phyloP scores from a whole-genome alignment of 1,140 invertebrate genomes.

The Zophobas morio region DNA sequence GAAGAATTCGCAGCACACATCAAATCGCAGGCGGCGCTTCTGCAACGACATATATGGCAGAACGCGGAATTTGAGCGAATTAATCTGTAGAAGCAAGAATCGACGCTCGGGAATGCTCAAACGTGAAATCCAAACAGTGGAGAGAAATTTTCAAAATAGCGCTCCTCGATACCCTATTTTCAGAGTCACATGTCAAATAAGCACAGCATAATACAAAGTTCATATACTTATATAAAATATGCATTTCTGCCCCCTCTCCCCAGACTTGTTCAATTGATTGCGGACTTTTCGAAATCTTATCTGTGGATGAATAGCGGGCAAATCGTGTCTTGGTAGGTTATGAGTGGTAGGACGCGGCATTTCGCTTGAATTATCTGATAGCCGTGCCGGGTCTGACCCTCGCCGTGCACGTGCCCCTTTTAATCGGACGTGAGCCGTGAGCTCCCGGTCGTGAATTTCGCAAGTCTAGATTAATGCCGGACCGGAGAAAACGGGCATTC shows the following conservation, averaged over 20 bases:
- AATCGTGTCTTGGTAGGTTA: not conserved
- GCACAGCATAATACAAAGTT: no score
- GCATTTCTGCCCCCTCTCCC: no score
- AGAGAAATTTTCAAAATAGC: no score
- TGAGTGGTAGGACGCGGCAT: constrained; percentile 9
- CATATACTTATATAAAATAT: no score
- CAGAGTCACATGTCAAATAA: no score
- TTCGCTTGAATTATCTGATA: constrained; percentile 27
- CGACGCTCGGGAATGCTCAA: no score
- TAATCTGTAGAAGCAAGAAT: not conserved
- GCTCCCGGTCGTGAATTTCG: constrained; percentile 33
- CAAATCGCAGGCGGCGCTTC: constrained; percentile 1
- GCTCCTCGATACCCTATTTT: no score
- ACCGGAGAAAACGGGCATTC: constrained; percentile 13
- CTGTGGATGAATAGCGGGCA: not conserved
- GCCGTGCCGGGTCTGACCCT: constrained; percentile 19
- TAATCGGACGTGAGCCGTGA: constrained; percentile 35
- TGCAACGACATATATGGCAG: not conserved
- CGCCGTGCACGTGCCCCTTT: constrained; percentile 29
- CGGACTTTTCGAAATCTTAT: not conserved
- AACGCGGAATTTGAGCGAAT: constrained; percentile 7
- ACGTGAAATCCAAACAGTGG: no score
- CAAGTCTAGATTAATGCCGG: not conserved
- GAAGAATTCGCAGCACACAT: constrained; percentile 5
- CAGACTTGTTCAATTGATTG: no score